Conservation (phyloP, 2,113 vertebrate species). For the Hippocampus mohnikei region DNA sequence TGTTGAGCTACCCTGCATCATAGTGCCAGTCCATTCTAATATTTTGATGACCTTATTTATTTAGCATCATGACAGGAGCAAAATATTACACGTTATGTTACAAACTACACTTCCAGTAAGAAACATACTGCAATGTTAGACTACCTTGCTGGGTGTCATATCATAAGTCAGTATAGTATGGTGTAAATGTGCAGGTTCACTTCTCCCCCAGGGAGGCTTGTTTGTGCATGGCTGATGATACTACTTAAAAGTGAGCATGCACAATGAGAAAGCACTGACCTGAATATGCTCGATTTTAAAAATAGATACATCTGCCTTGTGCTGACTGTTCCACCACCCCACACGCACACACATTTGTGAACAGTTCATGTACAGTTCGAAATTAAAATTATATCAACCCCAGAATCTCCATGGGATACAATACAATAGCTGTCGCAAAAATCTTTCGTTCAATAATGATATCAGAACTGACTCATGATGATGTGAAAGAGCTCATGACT, state of each 20-base stretch:
- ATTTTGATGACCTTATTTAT: not conserved
- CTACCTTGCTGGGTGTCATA: not conserved
- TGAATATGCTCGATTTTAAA: constrained; percentile 67
- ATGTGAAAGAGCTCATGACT: no score
- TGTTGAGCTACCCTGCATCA: not conserved
- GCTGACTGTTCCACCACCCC: constrained; percentile 31
- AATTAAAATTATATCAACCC: not conserved
- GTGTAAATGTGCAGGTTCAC: constrained; percentile 12
- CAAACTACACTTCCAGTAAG: not conserved
- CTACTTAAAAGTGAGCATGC: constrained; percentile 37
- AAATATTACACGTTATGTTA: not conserved
- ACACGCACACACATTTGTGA: not conserved
- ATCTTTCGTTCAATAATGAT: not conserved
- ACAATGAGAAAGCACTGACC: constrained; percentile 68
- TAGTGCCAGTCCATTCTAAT: not conserved
- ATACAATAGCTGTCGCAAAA: not conserved
- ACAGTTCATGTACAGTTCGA: not conserved
- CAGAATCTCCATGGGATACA: not conserved
- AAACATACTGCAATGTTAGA: not conserved
- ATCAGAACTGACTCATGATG: no score
- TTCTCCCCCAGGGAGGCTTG: constrained; percentile 1
- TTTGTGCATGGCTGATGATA: constrained; percentile 27
- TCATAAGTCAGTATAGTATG: not conserved
- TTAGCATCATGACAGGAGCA: not conserved
- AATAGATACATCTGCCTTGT: constrained; percentile 60